A percentile compares a stretch with the other conserved stretches of the same genome.
Conservation (phyloP, 2,888 invertebrate species). For the Allygus modestus region DNA sequence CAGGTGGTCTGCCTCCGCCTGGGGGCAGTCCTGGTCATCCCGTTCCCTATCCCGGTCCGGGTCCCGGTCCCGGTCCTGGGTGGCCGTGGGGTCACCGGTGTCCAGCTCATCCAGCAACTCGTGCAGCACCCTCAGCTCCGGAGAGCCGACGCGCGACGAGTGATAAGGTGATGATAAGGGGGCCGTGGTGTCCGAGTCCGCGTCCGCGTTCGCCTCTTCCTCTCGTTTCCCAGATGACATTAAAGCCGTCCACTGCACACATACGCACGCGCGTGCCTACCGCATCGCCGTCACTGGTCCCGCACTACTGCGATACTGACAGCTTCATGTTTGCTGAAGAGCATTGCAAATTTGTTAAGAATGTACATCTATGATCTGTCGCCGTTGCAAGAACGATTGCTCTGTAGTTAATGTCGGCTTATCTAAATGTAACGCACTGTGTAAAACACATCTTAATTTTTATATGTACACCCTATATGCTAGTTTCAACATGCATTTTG, state of each 20-base stretch:
- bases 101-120: conserved; percentile 64
- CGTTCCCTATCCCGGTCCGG: neutral
- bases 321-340: neutral
- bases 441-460: no score
- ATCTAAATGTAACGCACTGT: no score
- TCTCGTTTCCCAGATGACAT: conserved; percentile 51
- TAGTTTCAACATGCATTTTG: no score
- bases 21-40: conserved; percentile 21
- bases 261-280: neutral
- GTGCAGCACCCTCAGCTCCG: conserved; percentile 63
- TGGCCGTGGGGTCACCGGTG: conserved; percentile 48
- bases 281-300: conserved; percentile 3
- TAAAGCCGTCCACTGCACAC: conserved; percentile 43
- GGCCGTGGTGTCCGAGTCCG: conserved; percentile 58
- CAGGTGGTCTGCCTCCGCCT: neutral
- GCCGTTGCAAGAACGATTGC: no score
- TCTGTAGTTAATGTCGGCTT: no score
- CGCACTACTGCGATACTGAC: conserved; percentile 7
- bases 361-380: no score
- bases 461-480: no score
- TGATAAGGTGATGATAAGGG: conserved; percentile 59
- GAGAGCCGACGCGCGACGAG: conserved; percentile 60
- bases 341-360: no score
- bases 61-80: conserved; percentile 42
- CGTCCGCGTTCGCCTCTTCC: conserved; percentile 31